Conservation (phyloP, 1,140 invertebrate genomes). For the Diorhabda elongata region DNA sequence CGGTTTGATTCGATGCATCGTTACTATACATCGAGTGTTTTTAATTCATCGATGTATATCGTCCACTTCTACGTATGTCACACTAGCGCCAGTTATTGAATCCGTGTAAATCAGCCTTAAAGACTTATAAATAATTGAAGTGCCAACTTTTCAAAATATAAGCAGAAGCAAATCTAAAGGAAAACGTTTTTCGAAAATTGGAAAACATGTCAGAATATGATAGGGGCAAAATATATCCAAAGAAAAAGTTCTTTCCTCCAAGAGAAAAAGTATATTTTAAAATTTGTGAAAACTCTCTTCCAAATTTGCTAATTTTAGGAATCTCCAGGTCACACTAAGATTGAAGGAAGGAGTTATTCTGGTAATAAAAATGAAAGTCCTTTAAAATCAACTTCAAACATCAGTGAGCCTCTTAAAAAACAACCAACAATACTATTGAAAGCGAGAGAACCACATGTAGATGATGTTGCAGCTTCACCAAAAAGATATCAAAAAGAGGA, state of each 20-base stretch:
- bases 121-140: too few species aligned
- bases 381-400: slow-evolving; percentile 19
- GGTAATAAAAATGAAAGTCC: slow-evolving; percentile 20
- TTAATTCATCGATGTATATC: too few species aligned
- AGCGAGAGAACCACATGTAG: slow-evolving; percentile 35
- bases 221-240: slow-evolving; percentile 34
- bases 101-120: too few species aligned
- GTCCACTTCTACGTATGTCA: too few species aligned
- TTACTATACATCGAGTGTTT: too few species aligned
- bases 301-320: slow-evolving; percentile 6
- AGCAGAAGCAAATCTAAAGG: too few species aligned
- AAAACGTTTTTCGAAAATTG: too few species aligned
- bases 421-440: slow-evolving; percentile 46
- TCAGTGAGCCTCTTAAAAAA: slow-evolving; percentile 33
- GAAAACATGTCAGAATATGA: slow-evolving; percentile 36
- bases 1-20: too few species aligned
- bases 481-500: slow-evolving; percentile 35
- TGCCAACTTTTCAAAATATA: too few species aligned
- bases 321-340: slow-evolving; percentile 5
- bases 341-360: slow-evolving; percentile 25
- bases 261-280: slow-evolving; percentile 3
- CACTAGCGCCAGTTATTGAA: too few species aligned
- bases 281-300: too few species aligned
- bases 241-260: slow-evolving; percentile 30
- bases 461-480: slow-evolving; percentile 35